Evolutionary conservation across 2,797 vertebrate genomes (phyloP).

Genomic region (Oophaga sylvatica): DNA sequence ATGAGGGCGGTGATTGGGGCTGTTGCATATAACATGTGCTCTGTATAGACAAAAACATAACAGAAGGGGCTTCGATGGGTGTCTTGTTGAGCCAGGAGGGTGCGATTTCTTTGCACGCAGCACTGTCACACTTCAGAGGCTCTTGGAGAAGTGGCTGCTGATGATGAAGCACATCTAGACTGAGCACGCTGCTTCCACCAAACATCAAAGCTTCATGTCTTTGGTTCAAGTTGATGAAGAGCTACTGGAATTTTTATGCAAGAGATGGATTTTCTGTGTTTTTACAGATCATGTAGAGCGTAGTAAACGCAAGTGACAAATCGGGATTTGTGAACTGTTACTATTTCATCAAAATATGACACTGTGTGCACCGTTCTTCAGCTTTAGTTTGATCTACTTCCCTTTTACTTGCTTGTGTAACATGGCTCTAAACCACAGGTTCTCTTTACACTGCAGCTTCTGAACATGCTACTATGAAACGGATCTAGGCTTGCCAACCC

Average conservation of each 20-base stretch:
- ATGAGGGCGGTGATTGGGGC: too few relatives aligned
- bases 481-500: background rate
- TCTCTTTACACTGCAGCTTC: background rate
- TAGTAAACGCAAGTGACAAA: too few relatives aligned
- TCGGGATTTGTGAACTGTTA: too few relatives aligned
- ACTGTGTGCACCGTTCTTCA: background rate
- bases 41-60: background rate
- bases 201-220: background rate
- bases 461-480: background rate
- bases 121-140: background rate
- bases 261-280: background rate
- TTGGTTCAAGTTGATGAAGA: background rate
- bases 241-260: background rate
- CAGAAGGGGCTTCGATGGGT: too few relatives aligned
- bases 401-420: background rate
- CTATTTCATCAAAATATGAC: too few relatives aligned
- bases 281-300: too few relatives aligned
- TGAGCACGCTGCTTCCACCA: background rate
- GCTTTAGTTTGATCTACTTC: background rate
- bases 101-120: too few relatives aligned
- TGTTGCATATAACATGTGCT: background rate
- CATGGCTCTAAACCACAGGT: background rate
- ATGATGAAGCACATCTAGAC: background rate
- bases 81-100: too few relatives aligned
- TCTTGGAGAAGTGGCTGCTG: background rate